Evolutionary conservation across 2,113 vertebrate species (phyloP).

Genomic region (Ifrita kowaldi): DNA sequence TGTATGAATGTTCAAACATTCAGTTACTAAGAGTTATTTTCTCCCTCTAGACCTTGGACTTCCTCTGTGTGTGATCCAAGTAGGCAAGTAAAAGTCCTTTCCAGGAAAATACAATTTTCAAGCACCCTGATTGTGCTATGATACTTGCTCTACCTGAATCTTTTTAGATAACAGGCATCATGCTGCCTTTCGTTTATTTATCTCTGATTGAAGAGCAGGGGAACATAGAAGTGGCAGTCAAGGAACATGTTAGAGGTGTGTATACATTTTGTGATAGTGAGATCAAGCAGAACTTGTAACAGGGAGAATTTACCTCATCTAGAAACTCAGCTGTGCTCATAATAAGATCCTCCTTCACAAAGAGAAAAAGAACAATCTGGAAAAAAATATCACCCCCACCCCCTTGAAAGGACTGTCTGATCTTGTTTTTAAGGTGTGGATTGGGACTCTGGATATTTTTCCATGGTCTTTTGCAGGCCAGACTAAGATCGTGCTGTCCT

Average conservation of each 20-base stretch:
- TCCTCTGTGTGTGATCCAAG: conserved; percentile 62
- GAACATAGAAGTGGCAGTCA: conserved; percentile 33
- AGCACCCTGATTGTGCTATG: conserved; percentile 48
- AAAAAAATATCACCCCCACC: neutral
- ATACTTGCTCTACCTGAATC: conserved; percentile 64
- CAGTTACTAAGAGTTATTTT: conserved; percentile 34
- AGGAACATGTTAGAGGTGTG: neutral
- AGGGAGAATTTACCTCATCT: conserved; percentile 15
- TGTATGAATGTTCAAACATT: conserved; percentile 64
- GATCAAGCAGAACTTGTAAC: conserved; percentile 45
- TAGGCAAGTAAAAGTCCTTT: conserved; percentile 44
- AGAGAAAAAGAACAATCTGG: neutral
- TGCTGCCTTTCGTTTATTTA: conserved; percentile 59
- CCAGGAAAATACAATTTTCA: conserved; percentile 58
- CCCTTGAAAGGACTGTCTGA: neutral
- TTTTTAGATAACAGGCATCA: conserved; percentile 65
- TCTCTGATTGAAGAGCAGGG: conserved; percentile 46
- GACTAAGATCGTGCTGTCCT: neutral
- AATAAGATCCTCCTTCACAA: neutral
- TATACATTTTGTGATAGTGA: conserved; percentile 27
- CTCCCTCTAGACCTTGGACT: conserved; percentile 49
- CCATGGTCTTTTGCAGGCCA: neutral
- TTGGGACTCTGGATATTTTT: neutral
- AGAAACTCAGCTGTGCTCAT: neutral
- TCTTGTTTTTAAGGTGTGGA: neutral